These are phyloP conservation scores for Drosophila mayri DNA, from an alignment of 1,140 invertebrate species.

Conservation along the genomic window DNA sequence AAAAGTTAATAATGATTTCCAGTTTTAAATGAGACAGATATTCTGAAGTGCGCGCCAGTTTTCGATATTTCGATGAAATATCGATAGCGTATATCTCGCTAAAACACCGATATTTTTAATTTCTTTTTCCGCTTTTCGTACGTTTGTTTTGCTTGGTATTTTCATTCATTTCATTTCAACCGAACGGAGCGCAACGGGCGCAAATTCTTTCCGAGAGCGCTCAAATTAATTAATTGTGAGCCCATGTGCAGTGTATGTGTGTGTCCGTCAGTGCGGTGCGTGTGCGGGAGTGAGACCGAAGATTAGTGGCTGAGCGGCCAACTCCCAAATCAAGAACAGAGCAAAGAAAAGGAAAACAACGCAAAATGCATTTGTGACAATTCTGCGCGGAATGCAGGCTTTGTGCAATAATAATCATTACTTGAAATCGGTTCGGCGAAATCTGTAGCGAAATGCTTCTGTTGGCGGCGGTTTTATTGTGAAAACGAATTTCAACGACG, in stretches of 20 bases:
- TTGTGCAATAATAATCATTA: slow-evolving; percentile 44
- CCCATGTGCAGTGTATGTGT: slow-evolving; percentile 36
- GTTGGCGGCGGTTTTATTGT: slow-evolving; percentile 36
- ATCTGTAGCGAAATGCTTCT: slow-evolving; percentile 43
- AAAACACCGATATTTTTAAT: not conserved
- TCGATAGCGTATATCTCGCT: not conserved
- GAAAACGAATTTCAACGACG: slow-evolving; percentile 66
- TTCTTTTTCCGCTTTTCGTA: not conserved
- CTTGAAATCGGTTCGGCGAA: slow-evolving; percentile 30
- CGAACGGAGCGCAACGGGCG: slow-evolving; percentile 14
- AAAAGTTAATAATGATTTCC: too few relatives aligned
- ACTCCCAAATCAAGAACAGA: slow-evolving; percentile 77
- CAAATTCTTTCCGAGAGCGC: slow-evolving; percentile 3
- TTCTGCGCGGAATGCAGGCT: slow-evolving; percentile 24
- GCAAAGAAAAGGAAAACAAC: slow-evolving; percentile 33
- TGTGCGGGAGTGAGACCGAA: slow-evolving; percentile 56
- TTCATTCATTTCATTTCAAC: not conserved
- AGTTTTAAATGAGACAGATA: too few relatives aligned
- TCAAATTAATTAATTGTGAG: slow-evolving; percentile 20
- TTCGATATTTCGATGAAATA: not conserved
- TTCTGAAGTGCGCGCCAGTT: too few relatives aligned
- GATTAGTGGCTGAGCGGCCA: slow-evolving; percentile 63
- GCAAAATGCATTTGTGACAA: slow-evolving; percentile 33
- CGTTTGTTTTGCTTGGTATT: slow-evolving; percentile 11
- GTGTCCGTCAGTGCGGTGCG: slow-evolving; percentile 14